Evolutionary conservation across 2,113 vertebrate genomes (phyloP).

Genomic region (Malaclemys terrapin): DNA sequence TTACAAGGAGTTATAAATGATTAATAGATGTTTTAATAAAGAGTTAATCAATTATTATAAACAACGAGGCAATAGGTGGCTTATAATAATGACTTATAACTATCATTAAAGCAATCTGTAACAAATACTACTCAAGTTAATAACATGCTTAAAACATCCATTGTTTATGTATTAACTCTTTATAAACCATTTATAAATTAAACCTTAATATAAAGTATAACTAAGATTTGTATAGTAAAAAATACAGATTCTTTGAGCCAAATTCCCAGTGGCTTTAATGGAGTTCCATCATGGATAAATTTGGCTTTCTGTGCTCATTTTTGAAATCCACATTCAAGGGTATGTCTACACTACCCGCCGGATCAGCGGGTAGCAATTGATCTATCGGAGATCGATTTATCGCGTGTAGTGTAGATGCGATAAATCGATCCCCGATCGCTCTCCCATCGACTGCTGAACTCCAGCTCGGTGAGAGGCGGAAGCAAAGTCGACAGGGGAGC

Average conservation of each 20-base stretch:
- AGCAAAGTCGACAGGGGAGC: too few species aligned
- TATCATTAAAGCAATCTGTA: background rate
- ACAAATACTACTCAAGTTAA: background rate
- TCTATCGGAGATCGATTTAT: too few species aligned
- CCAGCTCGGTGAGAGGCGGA: too few species aligned
- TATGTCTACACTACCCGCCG: too few species aligned
- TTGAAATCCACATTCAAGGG: background rate
- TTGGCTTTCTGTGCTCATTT: background rate
- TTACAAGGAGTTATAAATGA: background rate
- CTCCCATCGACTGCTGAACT: too few species aligned
- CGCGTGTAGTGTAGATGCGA: too few species aligned
- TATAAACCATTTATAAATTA: background rate
- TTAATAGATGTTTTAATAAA: background rate
- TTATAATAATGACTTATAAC: background rate
- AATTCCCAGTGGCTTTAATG: background rate
- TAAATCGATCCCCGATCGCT: too few species aligned
- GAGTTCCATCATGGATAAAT: background rate
- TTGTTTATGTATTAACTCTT: background rate
- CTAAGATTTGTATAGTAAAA: background rate
- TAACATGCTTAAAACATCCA: background rate
- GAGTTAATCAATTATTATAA: background rate
- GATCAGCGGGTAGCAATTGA: too few species aligned
- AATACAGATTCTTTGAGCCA: background rate
- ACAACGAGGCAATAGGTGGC: background rate
- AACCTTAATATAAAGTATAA: background rate